A percentile compares a stretch with the other conserved stretches of the same genome.
Evolutionary conservation across 1,140 invertebrate genomes (phyloP).

Genomic region (Aethina tumida): DNA sequence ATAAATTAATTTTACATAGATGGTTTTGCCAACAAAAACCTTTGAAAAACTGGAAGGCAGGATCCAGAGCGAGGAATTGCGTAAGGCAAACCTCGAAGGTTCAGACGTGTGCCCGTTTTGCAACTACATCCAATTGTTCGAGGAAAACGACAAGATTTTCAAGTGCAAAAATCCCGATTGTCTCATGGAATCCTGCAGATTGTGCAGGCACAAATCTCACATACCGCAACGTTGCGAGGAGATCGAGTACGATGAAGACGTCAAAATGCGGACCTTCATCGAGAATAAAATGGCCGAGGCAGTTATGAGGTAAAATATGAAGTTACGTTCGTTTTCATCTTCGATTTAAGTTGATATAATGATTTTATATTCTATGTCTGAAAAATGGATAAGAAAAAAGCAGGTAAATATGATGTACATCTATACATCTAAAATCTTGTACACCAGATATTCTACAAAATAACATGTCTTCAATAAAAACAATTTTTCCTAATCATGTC

Average conservation of each 20-base stretch:
- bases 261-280: slow-evolving; percentile 45
- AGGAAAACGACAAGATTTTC: slow-evolving; percentile 49
- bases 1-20: slow-evolving; percentile 16
- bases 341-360: slow-evolving; percentile 2
- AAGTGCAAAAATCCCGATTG: slow-evolving; percentile 54
- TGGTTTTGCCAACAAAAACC: slow-evolving; percentile 28
- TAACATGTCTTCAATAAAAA: neutral
- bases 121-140: slow-evolving; percentile 47
- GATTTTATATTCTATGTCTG: slow-evolving; percentile 1
- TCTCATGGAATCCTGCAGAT: slow-evolving; percentile 50
- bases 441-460: too few relatives aligned
- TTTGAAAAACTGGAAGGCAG: slow-evolving; percentile 45
- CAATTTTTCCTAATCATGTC: neutral
- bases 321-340: slow-evolving; percentile 4
- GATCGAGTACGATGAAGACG: slow-evolving; percentile 47
- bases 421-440: neutral
- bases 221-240: slow-evolving; percentile 54
- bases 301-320: slow-evolving; percentile 39
- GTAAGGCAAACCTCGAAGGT: slow-evolving; percentile 47
- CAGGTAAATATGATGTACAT: neutral
- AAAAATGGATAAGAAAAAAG: neutral
- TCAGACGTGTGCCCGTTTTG: slow-evolving; percentile 56
- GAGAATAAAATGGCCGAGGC: slow-evolving; percentile 60
- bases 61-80: slow-evolving; percentile 49
- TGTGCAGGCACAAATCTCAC: slow-evolving; percentile 52